Conservation (phyloP, 2,113 vertebrate genomes). For the Cryptoleucopteryx plumbea region DNA sequence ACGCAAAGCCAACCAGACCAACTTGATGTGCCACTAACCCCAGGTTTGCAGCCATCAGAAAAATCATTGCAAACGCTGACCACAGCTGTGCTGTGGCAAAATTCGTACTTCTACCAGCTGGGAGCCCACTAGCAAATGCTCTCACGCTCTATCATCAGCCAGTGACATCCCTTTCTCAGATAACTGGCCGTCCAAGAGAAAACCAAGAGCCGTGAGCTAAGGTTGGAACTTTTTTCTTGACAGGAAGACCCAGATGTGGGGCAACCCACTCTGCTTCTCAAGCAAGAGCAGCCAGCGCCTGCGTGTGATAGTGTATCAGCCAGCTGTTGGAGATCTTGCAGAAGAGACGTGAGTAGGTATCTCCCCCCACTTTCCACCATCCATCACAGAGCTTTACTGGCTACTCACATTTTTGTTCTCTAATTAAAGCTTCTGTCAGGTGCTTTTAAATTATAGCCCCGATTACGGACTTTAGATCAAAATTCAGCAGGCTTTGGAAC, state of each 20-base stretch:
- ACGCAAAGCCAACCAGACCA: not conserved
- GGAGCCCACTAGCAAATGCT: not conserved
- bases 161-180: not conserved
- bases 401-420: not conserved
- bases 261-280: not conserved
- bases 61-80: not conserved
- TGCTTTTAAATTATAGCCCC: not conserved
- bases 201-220: not conserved
- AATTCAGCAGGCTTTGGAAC: constrained; percentile 15
- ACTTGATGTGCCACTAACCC: not conserved
- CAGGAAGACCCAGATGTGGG: not conserved
- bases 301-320: fast-evolving
- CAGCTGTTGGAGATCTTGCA: constrained; percentile 30
- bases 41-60: not conserved
- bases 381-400: constrained; percentile 2
- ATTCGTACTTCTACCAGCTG: not conserved
- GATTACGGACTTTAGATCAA: constrained; percentile 30
- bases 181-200: not conserved
- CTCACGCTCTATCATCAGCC: not conserved
- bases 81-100: not conserved
- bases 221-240: not conserved
- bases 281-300: not conserved
- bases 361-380: constrained; percentile 19
- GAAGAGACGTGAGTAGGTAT: not conserved
- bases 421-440: constrained; percentile 45